phyloP scores from a whole-genome alignment of 1,140 invertebrate genomes.

The Atta cephalotes region DNA sequence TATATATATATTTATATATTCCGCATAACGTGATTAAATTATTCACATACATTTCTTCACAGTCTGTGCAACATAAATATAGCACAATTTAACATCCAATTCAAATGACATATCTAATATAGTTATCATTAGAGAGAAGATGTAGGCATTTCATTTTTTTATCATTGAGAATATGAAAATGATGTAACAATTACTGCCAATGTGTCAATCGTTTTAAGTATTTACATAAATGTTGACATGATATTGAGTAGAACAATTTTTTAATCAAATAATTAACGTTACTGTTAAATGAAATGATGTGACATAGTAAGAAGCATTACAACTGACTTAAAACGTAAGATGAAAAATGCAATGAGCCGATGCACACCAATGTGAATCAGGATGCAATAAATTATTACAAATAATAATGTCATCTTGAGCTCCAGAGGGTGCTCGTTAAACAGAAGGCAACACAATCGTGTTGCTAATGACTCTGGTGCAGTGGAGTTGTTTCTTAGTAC shows the following conservation, averaged over 20 bases:
- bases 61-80: not conserved
- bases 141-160: not conserved
- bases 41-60: not conserved
- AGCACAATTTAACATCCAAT: not conserved
- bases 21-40: not conserved
- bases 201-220: not conserved
- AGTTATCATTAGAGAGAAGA: not conserved
- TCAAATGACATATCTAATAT: not conserved
- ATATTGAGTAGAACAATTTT: not conserved
- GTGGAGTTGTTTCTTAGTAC: constrained; percentile 66
- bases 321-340: constrained; percentile 11
- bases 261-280: constrained; percentile 3
- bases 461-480: constrained; percentile 66
- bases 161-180: not conserved
- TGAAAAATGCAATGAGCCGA: constrained; percentile 21
- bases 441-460: constrained; percentile 63
- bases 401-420: constrained; percentile 66
- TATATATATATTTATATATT: too few relatives aligned
- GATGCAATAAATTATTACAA: constrained; percentile 69
- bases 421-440: constrained; percentile 69
- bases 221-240: not conserved
- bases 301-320: not conserved
- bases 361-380: constrained; percentile 16
- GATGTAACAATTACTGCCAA: not conserved
- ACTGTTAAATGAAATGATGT: not conserved